Base-by-base conservation (phyloP, 2,797 vertebrate genomes). In the Acridotheres tristis region DNA sequence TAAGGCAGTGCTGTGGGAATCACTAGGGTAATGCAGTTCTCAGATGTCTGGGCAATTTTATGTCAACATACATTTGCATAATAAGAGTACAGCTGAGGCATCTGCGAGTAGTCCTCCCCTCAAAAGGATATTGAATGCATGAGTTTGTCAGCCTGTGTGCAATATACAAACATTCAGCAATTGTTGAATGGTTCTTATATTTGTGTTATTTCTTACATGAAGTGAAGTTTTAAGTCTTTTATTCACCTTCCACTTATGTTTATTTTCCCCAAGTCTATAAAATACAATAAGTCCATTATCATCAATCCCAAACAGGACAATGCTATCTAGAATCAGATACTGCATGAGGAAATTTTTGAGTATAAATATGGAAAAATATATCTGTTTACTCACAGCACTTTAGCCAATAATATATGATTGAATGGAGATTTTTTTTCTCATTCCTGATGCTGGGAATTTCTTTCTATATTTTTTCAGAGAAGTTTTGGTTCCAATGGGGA, bases 81-180 rank as follows among this genome's bases (percentile, higher is more conserved):
- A 94, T 87, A 92, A 85, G 68, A 83, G 50, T 88, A 80, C 86
- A 93, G 79, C 87, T 93, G 89, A 91, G 77, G 68, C 58, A 87
- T 87, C 72, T 90, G 84, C 82, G 81, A 38, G 67, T 40, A 78
- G 54, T 43, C 32, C 21, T 71, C 13, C 55, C 25, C 54, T 61
- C 40, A 47, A 65, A 94, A 27, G 10, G 19, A 13, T 79, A 92
- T 74, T 2, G 3, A 80, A 67, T 62, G 30, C 38, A 38, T 42
- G 58, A 88, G 16, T 88, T 83, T 82, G 36, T 45, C 53, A 50
- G n/a, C 48, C 32, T 85, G 42, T 89, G 65, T 89, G 65, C 61
- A 67, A 30, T 43, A 54, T 5, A 80, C 57, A 65, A 82, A 86
- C 45, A 59, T 16, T 69, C 59, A 85, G 63, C 10, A 76, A 67